These are phyloP conservation scores for Sphaerophoria rueppellii DNA, from an alignment of 2,888 invertebrate genomes.

Conservation along the genomic window DNA sequence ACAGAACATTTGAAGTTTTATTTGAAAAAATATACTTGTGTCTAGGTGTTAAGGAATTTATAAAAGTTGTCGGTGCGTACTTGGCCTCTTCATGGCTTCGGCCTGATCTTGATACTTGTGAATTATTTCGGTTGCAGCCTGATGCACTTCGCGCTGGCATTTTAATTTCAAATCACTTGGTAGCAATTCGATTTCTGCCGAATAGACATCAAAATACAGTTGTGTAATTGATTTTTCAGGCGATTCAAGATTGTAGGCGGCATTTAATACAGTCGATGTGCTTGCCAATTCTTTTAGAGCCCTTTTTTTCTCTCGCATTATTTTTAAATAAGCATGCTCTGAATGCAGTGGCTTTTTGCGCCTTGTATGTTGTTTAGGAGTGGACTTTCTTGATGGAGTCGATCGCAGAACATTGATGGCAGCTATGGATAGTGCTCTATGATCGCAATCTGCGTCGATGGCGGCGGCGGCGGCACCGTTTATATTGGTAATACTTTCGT, in stretches of 20 bases:
- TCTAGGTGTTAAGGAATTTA: not conserved
- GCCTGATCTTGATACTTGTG: conserved; percentile 23
- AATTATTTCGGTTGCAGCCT: conserved; percentile 20
- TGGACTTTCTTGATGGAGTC: conserved; percentile 30
- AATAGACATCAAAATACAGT: conserved; percentile 27
- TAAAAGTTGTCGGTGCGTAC: not conserved
- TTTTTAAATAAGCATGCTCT: conserved; percentile 12
- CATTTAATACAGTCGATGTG: conserved; percentile 25
- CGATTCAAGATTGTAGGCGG: conserved; percentile 11
- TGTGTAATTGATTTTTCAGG: conserved; percentile 20
- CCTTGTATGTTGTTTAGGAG: not conserved
- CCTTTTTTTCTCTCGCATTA: conserved; percentile 24
- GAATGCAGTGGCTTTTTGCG: not conserved
- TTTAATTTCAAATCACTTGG: conserved; percentile 14
- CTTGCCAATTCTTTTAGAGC: conserved; percentile 5
- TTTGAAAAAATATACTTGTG: no score
- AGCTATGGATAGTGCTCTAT: not conserved
- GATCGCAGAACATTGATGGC: not conserved
- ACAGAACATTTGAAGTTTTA: no score
- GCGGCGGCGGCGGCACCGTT: no score
- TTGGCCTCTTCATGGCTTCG: conserved; percentile 6
- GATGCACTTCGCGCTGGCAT: conserved; percentile 26
- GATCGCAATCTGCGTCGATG: no score
- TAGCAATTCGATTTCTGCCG: conserved; percentile 27
- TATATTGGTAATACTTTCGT: not conserved